Evolutionary conservation across 2,888 invertebrate genomes (phyloP), one percentile per base, ranked within the genome.

Genomic region (Sabatieria punctata): DNA sequence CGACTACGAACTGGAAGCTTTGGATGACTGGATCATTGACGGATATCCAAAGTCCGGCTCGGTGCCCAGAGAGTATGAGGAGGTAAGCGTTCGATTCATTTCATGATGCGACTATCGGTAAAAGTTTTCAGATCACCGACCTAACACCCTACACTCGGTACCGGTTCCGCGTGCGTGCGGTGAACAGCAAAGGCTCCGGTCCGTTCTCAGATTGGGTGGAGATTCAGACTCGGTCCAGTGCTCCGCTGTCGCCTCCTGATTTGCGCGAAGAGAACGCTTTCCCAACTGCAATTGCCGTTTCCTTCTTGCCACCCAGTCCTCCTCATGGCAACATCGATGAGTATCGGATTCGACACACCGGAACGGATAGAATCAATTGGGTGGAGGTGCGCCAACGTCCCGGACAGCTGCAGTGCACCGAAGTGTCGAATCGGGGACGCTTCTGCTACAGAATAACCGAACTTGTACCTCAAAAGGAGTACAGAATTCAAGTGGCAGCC

Each of bases 321-420:
- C 63, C 64, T 8, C 58, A 64, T 45, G 64, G 64, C 43, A 51
- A 56, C 43, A 49, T 64, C 36, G 63, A 64, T 49, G 56, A 52
- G 45, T 64, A 65, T 56, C 54, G 58, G 39, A 59, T 64, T 24
- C 55, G 63, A 38, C 57, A 61, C 53, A 63, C 64, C n/a, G 15
- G 15, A 22, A 41, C 24, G 6, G 51, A 43, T 22, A 27, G 49
- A 8, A 37, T 46, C 36, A 46, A 30, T 21, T 51, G 43, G 40
- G n/a, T 15, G 2, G 51, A 51, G 22, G 41, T 37, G 2, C 53
- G 58, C 8, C 60, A 61, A 6, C 54, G 57, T 6, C 55, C 58
- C 25, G 57, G 55, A 35, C 51, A 63, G 25, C 52, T 64, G 43
- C 55, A 54, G 36, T 64, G 64, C 49, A 58, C 62, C 1, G 58